A percentile compares a stretch with the other conserved stretches of the same genome.
These are phyloP conservation scores for Lateolabrax maculatus DNA, from an alignment of 2,797 vertebrate genomes.

Conservation along the genomic window DNA sequence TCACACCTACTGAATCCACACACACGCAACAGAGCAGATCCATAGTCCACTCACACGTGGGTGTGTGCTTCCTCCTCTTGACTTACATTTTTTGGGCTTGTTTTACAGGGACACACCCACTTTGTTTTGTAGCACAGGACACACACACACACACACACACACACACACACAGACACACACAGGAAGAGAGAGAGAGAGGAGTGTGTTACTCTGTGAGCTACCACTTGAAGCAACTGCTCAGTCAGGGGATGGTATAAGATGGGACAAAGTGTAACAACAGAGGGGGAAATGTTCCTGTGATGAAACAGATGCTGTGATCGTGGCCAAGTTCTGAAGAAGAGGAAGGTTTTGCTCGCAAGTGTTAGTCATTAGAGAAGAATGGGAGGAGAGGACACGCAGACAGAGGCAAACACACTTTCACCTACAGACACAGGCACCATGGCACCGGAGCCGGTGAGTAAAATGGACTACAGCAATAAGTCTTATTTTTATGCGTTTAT, in stretches of 20 bases:
- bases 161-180: conserved; percentile 36
- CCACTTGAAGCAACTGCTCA: conserved; percentile 32
- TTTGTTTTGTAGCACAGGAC: conserved; percentile 69
- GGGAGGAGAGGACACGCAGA: background rate
- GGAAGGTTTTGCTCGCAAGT: background rate
- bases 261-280: background rate
- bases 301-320: background rate
- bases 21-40: conserved; percentile 29
- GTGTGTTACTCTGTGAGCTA: conserved; percentile 46
- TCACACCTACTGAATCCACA: conserved; percentile 25
- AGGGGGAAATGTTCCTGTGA: background rate
- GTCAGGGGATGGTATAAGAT: conserved; percentile 8
- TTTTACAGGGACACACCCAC: conserved; percentile 80
- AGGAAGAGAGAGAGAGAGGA: conserved; percentile 21
- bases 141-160: conserved; percentile 56
- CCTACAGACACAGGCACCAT: background rate
- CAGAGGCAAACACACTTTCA: background rate
- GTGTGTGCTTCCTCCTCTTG: conserved; percentile 81
- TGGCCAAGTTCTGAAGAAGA: conserved; percentile 20
- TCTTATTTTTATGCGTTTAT: background rate
- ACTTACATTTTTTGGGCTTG: conserved; percentile 61
- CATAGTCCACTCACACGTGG: conserved; percentile 68
- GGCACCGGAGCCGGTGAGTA: conserved; percentile 48
- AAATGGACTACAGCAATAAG: background rate
- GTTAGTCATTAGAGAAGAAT: conserved; percentile 14